Evolutionary conservation across 2,888 invertebrate genomes (phyloP).

Genomic region (Meandrusa payeni): DNA sequence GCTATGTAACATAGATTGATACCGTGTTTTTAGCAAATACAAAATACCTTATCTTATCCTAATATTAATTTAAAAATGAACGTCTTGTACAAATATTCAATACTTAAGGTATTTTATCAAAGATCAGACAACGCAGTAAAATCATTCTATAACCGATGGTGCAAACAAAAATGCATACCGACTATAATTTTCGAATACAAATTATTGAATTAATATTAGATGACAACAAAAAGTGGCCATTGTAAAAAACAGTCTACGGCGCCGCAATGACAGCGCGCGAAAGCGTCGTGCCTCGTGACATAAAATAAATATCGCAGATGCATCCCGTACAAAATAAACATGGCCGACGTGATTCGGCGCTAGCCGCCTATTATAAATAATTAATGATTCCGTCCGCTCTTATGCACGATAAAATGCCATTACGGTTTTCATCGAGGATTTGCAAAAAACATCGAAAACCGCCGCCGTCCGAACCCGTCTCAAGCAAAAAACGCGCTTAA

Average conservation of each 20-base stretch:
- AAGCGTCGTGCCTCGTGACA: slow-evolving; percentile 42
- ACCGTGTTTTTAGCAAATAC: too few species aligned
- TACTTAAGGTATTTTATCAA: too few species aligned
- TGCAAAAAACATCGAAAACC: slow-evolving; percentile 70
- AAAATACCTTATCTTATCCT: too few species aligned
- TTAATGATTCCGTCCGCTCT: slow-evolving; percentile 77
- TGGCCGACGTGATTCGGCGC: slow-evolving; percentile 62
- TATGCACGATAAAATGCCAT: slow-evolving; percentile 81
- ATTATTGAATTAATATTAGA: slow-evolving; percentile 10
- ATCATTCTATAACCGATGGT: too few species aligned
- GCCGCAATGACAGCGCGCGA: slow-evolving; percentile 35
- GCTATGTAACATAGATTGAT: too few species aligned
- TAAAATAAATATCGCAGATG: slow-evolving; percentile 42
- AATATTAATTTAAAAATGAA: too few species aligned
- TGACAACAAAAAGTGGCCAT: slow-evolving; percentile 23
- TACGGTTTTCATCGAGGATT: slow-evolving; percentile 76
- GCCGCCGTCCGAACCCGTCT: slow-evolving; percentile 64
- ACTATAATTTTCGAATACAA: slow-evolving; percentile 22
- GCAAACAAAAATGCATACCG: neutral
- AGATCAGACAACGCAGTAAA: too few species aligned
- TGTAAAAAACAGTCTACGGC: slow-evolving; percentile 26
- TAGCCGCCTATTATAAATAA: slow-evolving; percentile 80
- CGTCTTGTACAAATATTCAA: too few species aligned
- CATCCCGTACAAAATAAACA: slow-evolving; percentile 54
- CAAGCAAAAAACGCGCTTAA: slow-evolving; percentile 67